A percentile compares a stretch with the other conserved stretches of the same genome.
These are phyloP conservation scores for Phylloscopus collybita DNA, from an alignment of 2,797 vertebrate genomes.

Conservation along the genomic window DNA sequence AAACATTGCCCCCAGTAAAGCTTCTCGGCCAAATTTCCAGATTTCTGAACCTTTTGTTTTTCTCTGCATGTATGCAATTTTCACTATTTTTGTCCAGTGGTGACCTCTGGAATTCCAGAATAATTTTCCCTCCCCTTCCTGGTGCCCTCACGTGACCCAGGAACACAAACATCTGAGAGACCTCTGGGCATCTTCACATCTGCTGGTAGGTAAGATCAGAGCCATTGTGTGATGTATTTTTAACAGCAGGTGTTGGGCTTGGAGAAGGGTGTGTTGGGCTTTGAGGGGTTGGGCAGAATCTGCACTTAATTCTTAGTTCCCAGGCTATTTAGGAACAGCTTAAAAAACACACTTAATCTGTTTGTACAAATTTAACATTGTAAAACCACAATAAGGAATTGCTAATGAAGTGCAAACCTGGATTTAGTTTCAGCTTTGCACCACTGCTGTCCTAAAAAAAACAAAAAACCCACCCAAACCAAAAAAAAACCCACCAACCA, in stretches of 20 bases:
- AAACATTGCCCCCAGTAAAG: conserved; percentile 63
- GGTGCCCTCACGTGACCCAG: conserved; percentile 80
- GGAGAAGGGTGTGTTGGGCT: conserved; percentile 70
- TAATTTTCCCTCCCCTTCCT: conserved; percentile 82
- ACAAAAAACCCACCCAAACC: neutral
- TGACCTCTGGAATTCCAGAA: conserved; percentile 85
- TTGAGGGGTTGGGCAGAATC: conserved; percentile 71
- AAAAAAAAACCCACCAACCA: neutral
- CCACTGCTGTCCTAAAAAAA: conserved; percentile 40
- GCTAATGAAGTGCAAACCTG: conserved; percentile 54
- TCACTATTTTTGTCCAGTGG: conserved; percentile 80
- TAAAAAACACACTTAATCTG: conserved; percentile 76
- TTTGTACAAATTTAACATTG: conserved; percentile 72
- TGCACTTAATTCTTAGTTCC: conserved; percentile 76
- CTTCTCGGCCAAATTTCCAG: conserved; percentile 67
- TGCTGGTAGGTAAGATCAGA: conserved; percentile 78
- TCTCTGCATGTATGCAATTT: conserved; percentile 88
- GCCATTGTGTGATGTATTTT: conserved; percentile 78
- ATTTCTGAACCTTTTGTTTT: conserved; percentile 81
- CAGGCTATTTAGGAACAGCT: conserved; percentile 77
- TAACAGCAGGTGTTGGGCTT: conserved; percentile 81
- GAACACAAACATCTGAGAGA: conserved; percentile 83
- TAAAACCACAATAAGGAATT: conserved; percentile 72
- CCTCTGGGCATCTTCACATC: conserved; percentile 83
- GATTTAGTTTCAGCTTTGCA: conserved; percentile 58